Base-by-base conservation (phyloP, 1,140 invertebrate species). In the Lethrus apterus region DNA sequence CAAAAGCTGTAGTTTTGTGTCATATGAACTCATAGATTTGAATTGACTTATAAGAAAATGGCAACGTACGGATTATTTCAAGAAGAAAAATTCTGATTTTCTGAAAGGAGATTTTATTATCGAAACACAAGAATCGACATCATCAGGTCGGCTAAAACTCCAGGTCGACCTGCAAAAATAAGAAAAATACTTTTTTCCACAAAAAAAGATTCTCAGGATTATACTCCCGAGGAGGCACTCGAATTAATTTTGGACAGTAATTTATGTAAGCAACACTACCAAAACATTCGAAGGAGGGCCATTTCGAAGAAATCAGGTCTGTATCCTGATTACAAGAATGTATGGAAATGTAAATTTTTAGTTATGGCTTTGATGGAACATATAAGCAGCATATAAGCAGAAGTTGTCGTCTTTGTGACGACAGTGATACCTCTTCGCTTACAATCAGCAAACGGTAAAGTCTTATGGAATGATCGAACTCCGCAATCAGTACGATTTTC, bases 391-490 rank as follows among this genome's bases (percentile, higher is more conserved):
- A 4, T 11, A 31, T 31, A n/a, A 11, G 14, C 14, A 31, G 14
- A 31, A 10, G n/a, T 3, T 11, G n/a, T 11, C 14, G 3, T 4
- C 4, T 31, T 31, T 31, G 3, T 13, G 3, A 31, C n/a, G 3
- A 31, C 30, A n/a, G n/a, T 3, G 3, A 3, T 31, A 31, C 14
- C 30, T 31, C 30, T 31, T n/a, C 30, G n/a, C n/a, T 31, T 4
- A n/a, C 30, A 31, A 13, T 31, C 30, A 31, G n/a, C n/a, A 31
- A 31, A 31, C 4, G 3, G 30, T 31, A 31, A n/a, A n/a, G n/a
- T 13, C 14, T 31, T 31, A 13, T 31, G 3, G 30, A 31, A 31
- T 31, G 14, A 31, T 31, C 30, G n/a, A 4, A 31, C 30, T 31
- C 30, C 30, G 3, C 30, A 31, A 31, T 31, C 30, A 11, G 30